These are phyloP conservation scores for Acestrorhynchus altus DNA, from an alignment of 2,797 vertebrate species.

Conservation along the genomic window DNA sequence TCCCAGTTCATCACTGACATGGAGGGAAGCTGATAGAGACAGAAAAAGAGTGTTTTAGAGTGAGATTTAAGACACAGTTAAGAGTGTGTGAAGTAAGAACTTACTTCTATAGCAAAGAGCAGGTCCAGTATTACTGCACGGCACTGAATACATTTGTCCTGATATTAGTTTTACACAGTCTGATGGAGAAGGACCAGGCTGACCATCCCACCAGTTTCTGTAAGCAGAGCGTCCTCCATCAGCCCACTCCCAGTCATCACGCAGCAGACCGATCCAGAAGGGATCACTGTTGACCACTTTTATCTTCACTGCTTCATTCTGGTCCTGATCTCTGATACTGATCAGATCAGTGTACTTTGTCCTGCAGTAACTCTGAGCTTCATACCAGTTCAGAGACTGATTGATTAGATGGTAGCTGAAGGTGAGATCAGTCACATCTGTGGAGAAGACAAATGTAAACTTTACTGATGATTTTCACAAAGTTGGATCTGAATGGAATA, in stretches of 20 bases:
- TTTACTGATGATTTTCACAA: too few relatives aligned
- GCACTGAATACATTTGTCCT: too few relatives aligned
- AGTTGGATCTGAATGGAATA: too few relatives aligned
- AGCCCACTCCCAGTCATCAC: too few relatives aligned
- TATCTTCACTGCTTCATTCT: rapidly evolving
- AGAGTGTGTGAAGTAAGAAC: not conserved
- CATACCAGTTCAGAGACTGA: too few relatives aligned
- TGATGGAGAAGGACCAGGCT: not conserved
- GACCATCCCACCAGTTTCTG: too few relatives aligned
- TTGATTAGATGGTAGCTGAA: slow-evolving; percentile 27
- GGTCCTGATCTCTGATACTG: too few relatives aligned
- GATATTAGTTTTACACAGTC: not conserved
- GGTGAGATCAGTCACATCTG: not conserved
- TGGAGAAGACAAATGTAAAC: too few relatives aligned
- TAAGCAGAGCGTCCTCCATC: too few relatives aligned
- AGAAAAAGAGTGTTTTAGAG: not conserved
- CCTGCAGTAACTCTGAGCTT: too few relatives aligned
- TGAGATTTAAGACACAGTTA: not conserved
- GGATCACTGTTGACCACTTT: rapidly evolving
- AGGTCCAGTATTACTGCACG: not conserved
- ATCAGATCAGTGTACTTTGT: too few relatives aligned
- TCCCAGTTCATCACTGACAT: not conserved
- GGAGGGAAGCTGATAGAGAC: not conserved
- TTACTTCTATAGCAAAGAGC: slow-evolving; percentile 15
- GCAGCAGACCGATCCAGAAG: slow-evolving; percentile 68